Evolutionary conservation across 2,113 vertebrate genomes (phyloP).

Genomic region (Alligator mississippiensis): DNA sequence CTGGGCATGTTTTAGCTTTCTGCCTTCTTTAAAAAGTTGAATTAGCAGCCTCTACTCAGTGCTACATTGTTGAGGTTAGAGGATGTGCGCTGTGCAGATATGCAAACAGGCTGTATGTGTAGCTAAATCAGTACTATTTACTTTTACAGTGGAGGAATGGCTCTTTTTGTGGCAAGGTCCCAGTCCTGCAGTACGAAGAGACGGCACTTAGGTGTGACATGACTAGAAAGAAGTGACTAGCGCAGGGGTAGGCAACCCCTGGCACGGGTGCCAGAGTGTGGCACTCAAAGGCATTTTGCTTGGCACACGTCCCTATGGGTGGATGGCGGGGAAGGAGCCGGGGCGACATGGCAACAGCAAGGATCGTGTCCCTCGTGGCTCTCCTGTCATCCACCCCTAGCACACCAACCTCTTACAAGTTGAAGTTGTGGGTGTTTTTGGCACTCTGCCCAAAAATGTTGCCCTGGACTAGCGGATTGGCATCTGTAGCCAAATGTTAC

Average conservation of each 20-base stretch:
- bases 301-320: too few species aligned
- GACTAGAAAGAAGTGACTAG: neutral
- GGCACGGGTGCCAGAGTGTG: too few species aligned
- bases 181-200: neutral
- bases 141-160: neutral
- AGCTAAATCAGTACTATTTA: neutral
- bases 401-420: too few species aligned
- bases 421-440: too few species aligned
- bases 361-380: too few species aligned
- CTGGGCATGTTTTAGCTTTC: slow-evolving; percentile 30
- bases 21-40: neutral
- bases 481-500: neutral
- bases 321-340: too few species aligned
- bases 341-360: too few species aligned
- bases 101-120: neutral
- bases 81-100: neutral
- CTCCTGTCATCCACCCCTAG: too few species aligned
- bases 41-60: neutral
- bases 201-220: neutral
- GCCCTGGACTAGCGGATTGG: neutral
- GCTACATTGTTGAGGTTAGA: too few species aligned
- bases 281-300: too few species aligned
- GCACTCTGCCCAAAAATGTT: too few species aligned
- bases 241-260: too few species aligned
- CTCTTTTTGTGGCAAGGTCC: neutral